Conservation (phyloP, 2,888 invertebrate genomes). For the Cheilosia pagana region DNA sequence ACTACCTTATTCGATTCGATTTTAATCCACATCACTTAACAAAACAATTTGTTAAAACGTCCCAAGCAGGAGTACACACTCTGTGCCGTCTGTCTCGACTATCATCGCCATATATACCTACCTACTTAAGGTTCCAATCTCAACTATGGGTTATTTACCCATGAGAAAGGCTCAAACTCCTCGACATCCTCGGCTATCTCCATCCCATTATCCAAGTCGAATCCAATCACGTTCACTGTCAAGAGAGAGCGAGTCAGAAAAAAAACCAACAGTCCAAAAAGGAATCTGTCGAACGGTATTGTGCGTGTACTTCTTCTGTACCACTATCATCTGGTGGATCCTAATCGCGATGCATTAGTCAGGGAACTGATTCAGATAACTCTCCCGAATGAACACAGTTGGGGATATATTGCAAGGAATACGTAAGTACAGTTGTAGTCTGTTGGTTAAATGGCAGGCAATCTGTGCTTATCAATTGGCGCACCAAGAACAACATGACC, state of each 20-base stretch:
- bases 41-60: conserved; percentile 70
- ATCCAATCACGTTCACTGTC: conserved; percentile 68
- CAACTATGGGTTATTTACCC: conserved; percentile 33
- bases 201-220: conserved; percentile 54
- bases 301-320: conserved; percentile 71
- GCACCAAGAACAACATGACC: conserved; percentile 57
- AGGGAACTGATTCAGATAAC: conserved; percentile 73
- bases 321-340: conserved; percentile 71
- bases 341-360: conserved; percentile 74
- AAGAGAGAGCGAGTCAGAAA: neutral
- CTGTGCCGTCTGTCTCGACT: neutral
- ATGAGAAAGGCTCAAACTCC: conserved; percentile 73
- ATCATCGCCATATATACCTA: conserved; percentile 14
- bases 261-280: conserved; percentile 36
- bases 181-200: conserved; percentile 61
- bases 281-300: conserved; percentile 71
- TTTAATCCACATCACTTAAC: conserved; percentile 65
- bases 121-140: conserved; percentile 26
- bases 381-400: conserved; percentile 25
- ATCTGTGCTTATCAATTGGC: conserved; percentile 72
- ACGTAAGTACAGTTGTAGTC: conserved; percentile 37
- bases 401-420: conserved; percentile 6
- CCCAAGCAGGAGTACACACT: conserved; percentile 9
- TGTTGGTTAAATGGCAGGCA: conserved; percentile 56
- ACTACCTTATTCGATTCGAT: conserved; percentile 49